Evolutionary conservation across 2,797 vertebrate genomes (phyloP).

Genomic region (Coregonus ussuriensis): DNA sequence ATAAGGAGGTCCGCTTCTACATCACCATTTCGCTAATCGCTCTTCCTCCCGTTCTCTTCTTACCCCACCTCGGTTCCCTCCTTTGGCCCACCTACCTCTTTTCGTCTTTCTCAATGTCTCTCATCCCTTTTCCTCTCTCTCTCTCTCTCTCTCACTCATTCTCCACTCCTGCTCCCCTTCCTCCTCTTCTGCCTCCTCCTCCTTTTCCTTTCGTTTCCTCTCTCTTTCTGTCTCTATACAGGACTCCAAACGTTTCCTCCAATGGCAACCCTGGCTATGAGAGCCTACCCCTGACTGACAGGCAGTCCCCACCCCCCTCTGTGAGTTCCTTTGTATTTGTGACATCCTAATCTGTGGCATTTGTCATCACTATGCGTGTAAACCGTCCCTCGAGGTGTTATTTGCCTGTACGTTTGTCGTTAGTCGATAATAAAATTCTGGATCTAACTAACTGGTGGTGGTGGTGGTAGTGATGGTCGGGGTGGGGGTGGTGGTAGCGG

Average conservation of each 20-base stretch:
- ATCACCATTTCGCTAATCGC: slow-evolving; percentile 70
- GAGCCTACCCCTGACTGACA: slow-evolving; percentile 84
- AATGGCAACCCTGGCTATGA: slow-evolving; percentile 98
- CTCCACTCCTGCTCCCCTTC: slow-evolving; percentile 23
- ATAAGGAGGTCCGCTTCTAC: slow-evolving; percentile 49
- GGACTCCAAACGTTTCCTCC: slow-evolving; percentile 97
- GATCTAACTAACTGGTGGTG: background rate
- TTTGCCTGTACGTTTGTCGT: background rate
- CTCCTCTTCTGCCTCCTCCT: slow-evolving; percentile 35
- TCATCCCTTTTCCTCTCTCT: slow-evolving; percentile 58
- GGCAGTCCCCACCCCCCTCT: slow-evolving; percentile 87
- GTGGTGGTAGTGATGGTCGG: too few relatives aligned
- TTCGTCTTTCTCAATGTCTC: slow-evolving; percentile 68
- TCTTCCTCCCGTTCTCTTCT: slow-evolving; percentile 69
- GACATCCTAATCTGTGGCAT: slow-evolving; percentile 68
- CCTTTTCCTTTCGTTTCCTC: slow-evolving; percentile 55
- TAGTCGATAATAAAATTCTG: background rate
- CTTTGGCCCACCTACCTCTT: slow-evolving; percentile 40
- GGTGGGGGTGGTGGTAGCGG: too few relatives aligned
- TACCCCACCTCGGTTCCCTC: slow-evolving; percentile 61
- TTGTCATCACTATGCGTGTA: slow-evolving; percentile 46
- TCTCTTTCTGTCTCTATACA: slow-evolving; percentile 80
- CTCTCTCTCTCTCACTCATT: slow-evolving; percentile 31
- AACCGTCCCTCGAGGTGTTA: slow-evolving; percentile 25
- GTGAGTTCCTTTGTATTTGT: slow-evolving; percentile 84